phyloP scores from a whole-genome alignment of 2,113 vertebrate genomes.

The Petaurus breviceps region DNA sequence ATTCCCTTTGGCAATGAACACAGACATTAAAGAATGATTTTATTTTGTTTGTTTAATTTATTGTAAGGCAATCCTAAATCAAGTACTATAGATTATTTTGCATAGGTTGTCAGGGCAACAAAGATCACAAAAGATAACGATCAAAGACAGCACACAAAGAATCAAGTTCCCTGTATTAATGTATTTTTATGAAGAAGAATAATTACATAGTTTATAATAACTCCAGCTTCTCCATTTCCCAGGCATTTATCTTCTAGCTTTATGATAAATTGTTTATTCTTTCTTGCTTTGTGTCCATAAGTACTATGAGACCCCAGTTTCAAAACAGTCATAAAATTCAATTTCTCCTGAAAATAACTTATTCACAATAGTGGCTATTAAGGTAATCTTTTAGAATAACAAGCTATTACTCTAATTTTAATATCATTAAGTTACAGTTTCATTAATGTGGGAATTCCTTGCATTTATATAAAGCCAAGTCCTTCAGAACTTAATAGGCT shows the following conservation, averaged over 20 bases:
- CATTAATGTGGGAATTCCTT: not conserved
- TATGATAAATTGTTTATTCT: not conserved
- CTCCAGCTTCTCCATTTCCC: not conserved
- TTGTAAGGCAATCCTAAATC: not conserved
- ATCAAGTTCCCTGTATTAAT: not conserved
- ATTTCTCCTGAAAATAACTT: not conserved
- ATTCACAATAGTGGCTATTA: not conserved
- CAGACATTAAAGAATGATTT: not conserved
- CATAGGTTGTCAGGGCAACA: not conserved
- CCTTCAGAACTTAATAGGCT: not conserved
- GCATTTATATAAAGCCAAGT: too few relatives aligned
- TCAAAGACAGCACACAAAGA: not conserved
- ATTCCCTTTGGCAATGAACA: not conserved
- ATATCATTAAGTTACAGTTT: not conserved
- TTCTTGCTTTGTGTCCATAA: not conserved
- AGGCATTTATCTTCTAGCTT: not conserved
- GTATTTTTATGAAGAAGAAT: not conserved
- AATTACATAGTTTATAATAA: not conserved
- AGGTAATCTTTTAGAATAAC: not conserved
- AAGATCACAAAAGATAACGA: not conserved
- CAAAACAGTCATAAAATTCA: not conserved
- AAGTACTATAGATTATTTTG: not conserved
- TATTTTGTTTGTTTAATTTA: not conserved
- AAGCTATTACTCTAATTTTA: not conserved
- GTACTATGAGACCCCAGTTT: not conserved